Evolutionary conservation across 2,888 invertebrate genomes (phyloP), one percentile per base, ranked within the genome.

Genomic region (Mechanitis mazaeus): DNA sequence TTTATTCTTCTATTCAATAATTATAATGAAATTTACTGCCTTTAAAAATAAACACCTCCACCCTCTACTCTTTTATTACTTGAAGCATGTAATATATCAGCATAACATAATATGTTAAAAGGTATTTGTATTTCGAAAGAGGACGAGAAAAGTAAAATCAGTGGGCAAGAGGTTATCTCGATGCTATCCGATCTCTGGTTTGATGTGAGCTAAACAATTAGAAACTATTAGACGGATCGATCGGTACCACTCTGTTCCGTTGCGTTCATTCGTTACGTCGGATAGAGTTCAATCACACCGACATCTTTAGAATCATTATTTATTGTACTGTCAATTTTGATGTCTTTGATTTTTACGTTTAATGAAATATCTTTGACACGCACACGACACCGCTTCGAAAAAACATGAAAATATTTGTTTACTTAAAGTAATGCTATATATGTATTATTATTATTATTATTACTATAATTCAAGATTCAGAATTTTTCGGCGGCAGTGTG

Each of bases 171-270:
- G 72, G 72, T 71, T 71, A 79, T 79, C 75, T 65, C 38, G 45
- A 35, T 68, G 77, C 76, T 77, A 71, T 69, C 71, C 64, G 71
- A 72, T 71, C 68, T 66, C 59, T 67, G 58, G 69, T 74, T 64
- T 74, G 82, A 82, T 80, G 78, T 71, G 72, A 71, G 75, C 79
- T 82, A 83, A 87, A 88, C 88, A 88, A 88, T 88, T 88, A 88
- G 84, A 83, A 76, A 77, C 84, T 78, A 85, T 86, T 86, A 87
- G 82, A 80, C 72, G 73, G 75, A 83, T 80, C 79, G 81, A 79
- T 81, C 76, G 71, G 78, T 78, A 77, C 77, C 75, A 78, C 79
- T 79, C 74, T 69, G 63, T 55, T 64, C 55, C 54, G 54, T 71
- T 65, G 67, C 61, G 42, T 42, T 42, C 42, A 50, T 31, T 50